These are phyloP conservation scores for Beroe ovata DNA, from an alignment of 37 sponge, comb jelly and placozoan genomes.

Conservation along the genomic window DNA sequence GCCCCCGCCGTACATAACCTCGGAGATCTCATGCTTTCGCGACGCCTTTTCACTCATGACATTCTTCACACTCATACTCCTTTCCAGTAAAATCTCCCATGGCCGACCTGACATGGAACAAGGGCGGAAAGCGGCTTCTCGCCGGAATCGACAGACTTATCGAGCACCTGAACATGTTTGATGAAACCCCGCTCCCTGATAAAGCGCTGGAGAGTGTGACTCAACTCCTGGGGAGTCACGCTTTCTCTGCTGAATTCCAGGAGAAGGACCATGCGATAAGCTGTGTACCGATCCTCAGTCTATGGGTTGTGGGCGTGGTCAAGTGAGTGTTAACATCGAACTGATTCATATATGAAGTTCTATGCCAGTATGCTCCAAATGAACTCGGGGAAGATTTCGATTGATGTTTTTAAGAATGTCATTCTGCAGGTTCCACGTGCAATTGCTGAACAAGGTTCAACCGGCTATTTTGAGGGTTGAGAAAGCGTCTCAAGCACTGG, in stretches of 20 bases:
- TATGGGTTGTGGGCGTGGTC: slow-evolving; percentile 52
- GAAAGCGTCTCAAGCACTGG: slow-evolving; percentile 46
- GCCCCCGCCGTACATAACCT: no score
- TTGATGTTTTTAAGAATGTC: not conserved
- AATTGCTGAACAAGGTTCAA: slow-evolving; percentile 55
- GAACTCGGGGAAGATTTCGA: no score
- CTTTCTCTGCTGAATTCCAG: slow-evolving; percentile 47
- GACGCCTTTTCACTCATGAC: no score
- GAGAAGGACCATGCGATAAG: slow-evolving; percentile 47
- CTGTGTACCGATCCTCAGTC: slow-evolving; percentile 47
- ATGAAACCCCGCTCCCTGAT: slow-evolving; percentile 59
- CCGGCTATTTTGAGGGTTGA: slow-evolving; percentile 63
- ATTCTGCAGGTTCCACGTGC: slow-evolving; percentile 43
- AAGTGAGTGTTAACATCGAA: no score
- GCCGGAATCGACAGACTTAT: slow-evolving; percentile 82
- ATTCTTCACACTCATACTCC: no score
- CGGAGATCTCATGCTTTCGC: no score
- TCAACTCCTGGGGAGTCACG: slow-evolving; percentile 64
- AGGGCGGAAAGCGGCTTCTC: slow-evolving; percentile 91
- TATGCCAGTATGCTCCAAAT: no score
- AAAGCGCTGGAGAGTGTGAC: slow-evolving; percentile 65
- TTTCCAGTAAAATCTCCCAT: slow-evolving; percentile 76
- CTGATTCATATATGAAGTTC: no score
- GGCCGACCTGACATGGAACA: slow-evolving; percentile 90
- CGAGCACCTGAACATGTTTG: slow-evolving; percentile 31